Evolutionary conservation across 2,113 vertebrate genomes (phyloP).

Genomic region (Ochotona curzoniae): DNA sequence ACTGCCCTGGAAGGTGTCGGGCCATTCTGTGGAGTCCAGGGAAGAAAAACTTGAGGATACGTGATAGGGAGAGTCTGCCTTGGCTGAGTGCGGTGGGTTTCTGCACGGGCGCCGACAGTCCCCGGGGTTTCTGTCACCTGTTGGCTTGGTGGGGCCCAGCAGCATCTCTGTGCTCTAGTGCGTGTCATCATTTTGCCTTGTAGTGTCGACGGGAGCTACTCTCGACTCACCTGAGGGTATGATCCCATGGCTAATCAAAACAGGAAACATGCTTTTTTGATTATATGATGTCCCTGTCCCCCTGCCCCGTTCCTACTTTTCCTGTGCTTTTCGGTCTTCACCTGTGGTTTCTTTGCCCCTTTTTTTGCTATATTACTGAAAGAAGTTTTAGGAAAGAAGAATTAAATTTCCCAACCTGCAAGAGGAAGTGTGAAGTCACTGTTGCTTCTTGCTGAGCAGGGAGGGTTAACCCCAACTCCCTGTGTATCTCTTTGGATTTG

Average conservation of each 20-base stretch:
- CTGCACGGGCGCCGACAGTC: neutral
- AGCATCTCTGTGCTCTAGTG: neutral
- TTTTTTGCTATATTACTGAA: constrained; percentile 32
- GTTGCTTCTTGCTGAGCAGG: constrained; percentile 9
- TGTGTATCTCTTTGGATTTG: constrained; percentile 22
- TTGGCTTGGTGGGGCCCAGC: neutral
- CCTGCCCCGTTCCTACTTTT: neutral
- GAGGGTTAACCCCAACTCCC: neutral
- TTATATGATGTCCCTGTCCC: neutral
- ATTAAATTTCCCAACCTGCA: neutral
- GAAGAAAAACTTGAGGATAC: constrained; percentile 9
- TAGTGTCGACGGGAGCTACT: neutral
- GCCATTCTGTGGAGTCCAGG: neutral
- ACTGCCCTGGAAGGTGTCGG: neutral
- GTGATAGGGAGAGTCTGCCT: neutral
- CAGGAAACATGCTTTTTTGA: constrained; percentile 23
- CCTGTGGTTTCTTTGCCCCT: neutral
- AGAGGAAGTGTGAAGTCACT: constrained; percentile 25
- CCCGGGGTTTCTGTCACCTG: constrained; percentile 3
- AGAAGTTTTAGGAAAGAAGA: constrained; percentile 18
- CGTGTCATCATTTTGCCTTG: neutral
- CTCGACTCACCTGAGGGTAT: constrained; percentile 16
- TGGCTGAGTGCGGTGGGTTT: neutral
- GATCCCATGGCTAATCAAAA: constrained; percentile 48
- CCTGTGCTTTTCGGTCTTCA: neutral